Evolutionary conservation across 1,140 invertebrate genomes (phyloP).

Genomic region (Ruditapes philippinarum): DNA sequence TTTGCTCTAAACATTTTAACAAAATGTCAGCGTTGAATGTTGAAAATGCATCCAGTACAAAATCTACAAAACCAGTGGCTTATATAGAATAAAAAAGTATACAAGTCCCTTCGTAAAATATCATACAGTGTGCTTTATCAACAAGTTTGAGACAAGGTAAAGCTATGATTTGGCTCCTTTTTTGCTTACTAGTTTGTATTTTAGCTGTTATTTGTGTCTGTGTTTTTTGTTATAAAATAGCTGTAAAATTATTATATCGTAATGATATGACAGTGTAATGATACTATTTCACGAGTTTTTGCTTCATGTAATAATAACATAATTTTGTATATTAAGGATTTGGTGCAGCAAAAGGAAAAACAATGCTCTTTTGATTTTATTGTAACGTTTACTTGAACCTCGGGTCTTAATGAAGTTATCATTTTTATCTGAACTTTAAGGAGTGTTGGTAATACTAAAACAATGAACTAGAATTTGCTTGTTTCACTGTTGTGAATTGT

Average conservation of each 20-base stretch:
- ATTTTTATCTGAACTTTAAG: too few relatives aligned
- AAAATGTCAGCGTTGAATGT: slow-evolving; percentile 42
- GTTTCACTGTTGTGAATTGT: too few relatives aligned
- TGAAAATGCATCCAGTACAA: slow-evolving; percentile 35
- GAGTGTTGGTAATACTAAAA: too few relatives aligned
- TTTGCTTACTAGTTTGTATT: too few relatives aligned
- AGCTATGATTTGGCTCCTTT: too few relatives aligned
- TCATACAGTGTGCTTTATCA: too few relatives aligned
- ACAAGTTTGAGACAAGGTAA: too few relatives aligned
- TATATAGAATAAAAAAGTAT: not conserved
- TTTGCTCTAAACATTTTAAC: slow-evolving; percentile 29
- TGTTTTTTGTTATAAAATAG: not conserved
- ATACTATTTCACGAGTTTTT: not conserved
- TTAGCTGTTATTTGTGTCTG: too few relatives aligned
- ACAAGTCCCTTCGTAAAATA: not conserved
- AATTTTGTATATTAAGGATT: not conserved
- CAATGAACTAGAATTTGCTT: too few relatives aligned
- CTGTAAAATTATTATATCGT: not conserved
- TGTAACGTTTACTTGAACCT: too few relatives aligned
- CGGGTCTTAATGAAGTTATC: too few relatives aligned
- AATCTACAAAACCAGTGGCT: not conserved
- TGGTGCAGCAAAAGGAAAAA: not conserved
- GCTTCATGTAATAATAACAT: not conserved
- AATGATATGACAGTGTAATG: not conserved
- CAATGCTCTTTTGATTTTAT: too few relatives aligned